Base-by-base conservation (phyloP, 1,140 invertebrate species). In the Lineus longissimus region DNA sequence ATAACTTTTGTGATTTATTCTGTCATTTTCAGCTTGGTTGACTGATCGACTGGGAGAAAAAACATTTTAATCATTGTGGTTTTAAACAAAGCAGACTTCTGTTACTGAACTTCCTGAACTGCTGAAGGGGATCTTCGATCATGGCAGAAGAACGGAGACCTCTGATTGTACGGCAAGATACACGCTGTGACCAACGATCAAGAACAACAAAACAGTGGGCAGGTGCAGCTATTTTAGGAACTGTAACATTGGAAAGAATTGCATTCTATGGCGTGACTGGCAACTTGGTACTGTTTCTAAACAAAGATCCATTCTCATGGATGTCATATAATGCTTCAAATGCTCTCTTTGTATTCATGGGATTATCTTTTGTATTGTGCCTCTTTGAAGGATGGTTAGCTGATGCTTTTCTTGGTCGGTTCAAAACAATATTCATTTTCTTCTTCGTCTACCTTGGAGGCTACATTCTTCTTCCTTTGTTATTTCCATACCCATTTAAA, bases 251-350 rank as follows among this genome's bases (percentile, higher is more conserved):
- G 11, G 85, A 86, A 71, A 72, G 84, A 61, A 70, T 85, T 15
- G 83, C 84, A 11, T 85, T 84, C 66, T 86, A 86, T 71, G 79
- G 82, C 25, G 67, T 86, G 13, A 75, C 80, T 11, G 82, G 82
- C 36, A 86, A 85, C 69, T 70, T 86, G 15, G 84, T 83, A 30
- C 73, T 86, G 19, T 85, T 84, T 68, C 72, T 86, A 0, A 84
- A 83, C 62, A 73, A 78, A 58, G 70, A 73, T 17, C 75, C 80
- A 15, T 75, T 77, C 47, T 54, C 65, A 23, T 86, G 85, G 85
- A 70, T 70, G 27, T 79, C 81, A 13, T 76, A 81, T 47, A 76
- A 83, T 66, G 80, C 84, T 2, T 66, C 82, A 54, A 79, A 74
- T 70, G 82, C 82, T 9, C 70, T 81, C 0, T 78, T 83, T 54